These are phyloP conservation scores for Neoitamus cyanurus DNA, from an alignment of 2,888 invertebrate species.

Conservation along the genomic window DNA sequence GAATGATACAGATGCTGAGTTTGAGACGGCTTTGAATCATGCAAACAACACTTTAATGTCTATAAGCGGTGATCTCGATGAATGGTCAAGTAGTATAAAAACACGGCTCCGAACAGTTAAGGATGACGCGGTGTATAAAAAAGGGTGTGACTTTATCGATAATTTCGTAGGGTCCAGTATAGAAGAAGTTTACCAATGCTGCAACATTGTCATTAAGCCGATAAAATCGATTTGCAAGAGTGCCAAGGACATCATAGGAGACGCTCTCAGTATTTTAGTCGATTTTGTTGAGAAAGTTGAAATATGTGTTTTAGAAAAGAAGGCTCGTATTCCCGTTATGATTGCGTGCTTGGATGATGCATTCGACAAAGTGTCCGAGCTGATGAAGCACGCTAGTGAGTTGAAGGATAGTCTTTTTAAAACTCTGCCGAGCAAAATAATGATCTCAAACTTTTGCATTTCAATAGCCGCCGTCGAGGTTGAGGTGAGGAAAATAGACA, in stretches of 20 bases:
- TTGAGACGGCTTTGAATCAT: slow-evolving; percentile 55
- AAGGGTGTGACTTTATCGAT: slow-evolving; percentile 57
- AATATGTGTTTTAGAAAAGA: slow-evolving; percentile 57
- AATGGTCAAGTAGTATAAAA: slow-evolving; percentile 56
- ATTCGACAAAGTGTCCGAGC: slow-evolving; percentile 55
- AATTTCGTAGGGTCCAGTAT: slow-evolving; percentile 56
- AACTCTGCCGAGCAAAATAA: slow-evolving; percentile 57
- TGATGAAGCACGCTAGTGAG: slow-evolving; percentile 55
- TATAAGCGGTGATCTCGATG: slow-evolving; percentile 56
- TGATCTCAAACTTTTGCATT: slow-evolving; percentile 59
- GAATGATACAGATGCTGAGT: slow-evolving; percentile 55
- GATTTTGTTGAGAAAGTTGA: slow-evolving; percentile 58
- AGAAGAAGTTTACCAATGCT: slow-evolving; percentile 57
- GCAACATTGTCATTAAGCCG: slow-evolving; percentile 58
- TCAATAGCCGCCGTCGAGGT: slow-evolving; percentile 58
- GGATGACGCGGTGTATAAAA: slow-evolving; percentile 55
- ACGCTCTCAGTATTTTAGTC: slow-evolving; percentile 56
- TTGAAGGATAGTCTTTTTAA: slow-evolving; percentile 54
- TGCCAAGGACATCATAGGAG: slow-evolving; percentile 55
- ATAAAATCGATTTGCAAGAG: slow-evolving; percentile 57
- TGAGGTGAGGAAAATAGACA: slow-evolving; percentile 53
- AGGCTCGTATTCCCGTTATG: slow-evolving; percentile 56
- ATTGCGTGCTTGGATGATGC: slow-evolving; percentile 55
- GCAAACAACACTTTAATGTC: slow-evolving; percentile 58
- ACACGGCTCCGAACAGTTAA: slow-evolving; percentile 55